Percentiles rank a stretch among this genome's conserved stretches.
phyloP scores from a whole-genome alignment of 1,140 invertebrate species.

The Caenorhabditis tropicalis region DNA sequence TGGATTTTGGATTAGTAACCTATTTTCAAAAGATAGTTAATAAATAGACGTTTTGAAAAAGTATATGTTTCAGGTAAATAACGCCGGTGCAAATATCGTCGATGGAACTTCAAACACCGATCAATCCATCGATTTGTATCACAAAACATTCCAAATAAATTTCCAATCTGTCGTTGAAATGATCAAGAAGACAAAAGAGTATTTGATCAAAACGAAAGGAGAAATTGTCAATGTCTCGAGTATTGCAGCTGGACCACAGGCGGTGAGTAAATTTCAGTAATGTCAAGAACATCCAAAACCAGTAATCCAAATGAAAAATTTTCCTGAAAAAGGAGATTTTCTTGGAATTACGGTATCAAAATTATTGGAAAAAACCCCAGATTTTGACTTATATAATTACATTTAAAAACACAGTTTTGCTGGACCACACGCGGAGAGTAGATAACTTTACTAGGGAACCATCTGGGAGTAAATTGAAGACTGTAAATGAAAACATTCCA shows the following conservation, averaged over 20 bases:
- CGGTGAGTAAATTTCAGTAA: neutral
- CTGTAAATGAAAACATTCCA: too few relatives aligned
- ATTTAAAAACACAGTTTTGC: too few relatives aligned
- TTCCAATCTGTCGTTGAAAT: conserved; percentile 48
- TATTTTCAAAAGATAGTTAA: too few relatives aligned
- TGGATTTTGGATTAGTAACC: neutral
- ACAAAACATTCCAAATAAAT: conserved; percentile 59
- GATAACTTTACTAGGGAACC: too few relatives aligned
- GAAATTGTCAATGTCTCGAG: conserved; percentile 58
- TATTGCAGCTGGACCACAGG: conserved; percentile 7
- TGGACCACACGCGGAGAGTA: neutral
- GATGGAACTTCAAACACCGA: conserved; percentile 43
- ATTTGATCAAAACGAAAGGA: conserved; percentile 58
- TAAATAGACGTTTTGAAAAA: too few relatives aligned
- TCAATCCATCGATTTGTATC: conserved; percentile 54
- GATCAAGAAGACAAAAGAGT: conserved; percentile 1
- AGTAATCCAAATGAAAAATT: too few relatives aligned
- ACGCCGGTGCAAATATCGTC: conserved; percentile 50
- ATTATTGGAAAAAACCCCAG: too few relatives aligned
- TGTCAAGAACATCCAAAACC: too few relatives aligned
- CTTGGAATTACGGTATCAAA: too few relatives aligned
- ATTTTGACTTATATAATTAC: too few relatives aligned
- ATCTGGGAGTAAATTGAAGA: too few relatives aligned
- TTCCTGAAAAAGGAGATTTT: too few relatives aligned
- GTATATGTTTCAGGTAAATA: conserved; percentile 53